These are phyloP conservation scores for Ruditapes philippinarum DNA, from an alignment of 1,140 invertebrate species.

Conservation along the genomic window DNA sequence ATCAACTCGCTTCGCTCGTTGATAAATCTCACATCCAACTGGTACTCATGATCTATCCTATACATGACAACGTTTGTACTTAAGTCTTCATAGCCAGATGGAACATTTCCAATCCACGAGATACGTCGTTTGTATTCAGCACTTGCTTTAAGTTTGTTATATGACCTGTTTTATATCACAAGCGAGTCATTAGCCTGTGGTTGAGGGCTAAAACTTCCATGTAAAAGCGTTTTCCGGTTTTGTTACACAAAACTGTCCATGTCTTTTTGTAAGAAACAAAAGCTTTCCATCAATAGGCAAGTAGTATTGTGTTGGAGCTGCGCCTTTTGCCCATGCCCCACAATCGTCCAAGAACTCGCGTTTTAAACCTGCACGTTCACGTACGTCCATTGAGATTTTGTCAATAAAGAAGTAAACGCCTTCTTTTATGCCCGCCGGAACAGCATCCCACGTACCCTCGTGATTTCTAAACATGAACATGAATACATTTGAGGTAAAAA, in stretches of 20 bases:
- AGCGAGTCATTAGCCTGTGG: neutral
- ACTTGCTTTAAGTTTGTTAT: too few species aligned
- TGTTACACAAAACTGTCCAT: neutral
- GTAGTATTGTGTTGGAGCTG: neutral
- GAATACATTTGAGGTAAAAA: neutral
- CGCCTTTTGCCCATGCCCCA: neutral
- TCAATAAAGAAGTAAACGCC: neutral
- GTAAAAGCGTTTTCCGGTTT: neutral
- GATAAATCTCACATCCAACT: too few species aligned
- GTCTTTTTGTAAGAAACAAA: neutral
- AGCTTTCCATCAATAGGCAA: neutral
- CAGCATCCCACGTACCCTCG: neutral
- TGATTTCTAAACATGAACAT: neutral
- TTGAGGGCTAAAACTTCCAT: neutral
- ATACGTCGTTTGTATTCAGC: too few species aligned
- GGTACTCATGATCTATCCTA: too few species aligned
- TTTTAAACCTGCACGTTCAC: neutral
- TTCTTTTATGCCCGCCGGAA: neutral
- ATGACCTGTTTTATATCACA: too few species aligned
- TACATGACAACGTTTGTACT: too few species aligned
- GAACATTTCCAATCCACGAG: too few species aligned
- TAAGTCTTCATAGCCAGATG: too few species aligned
- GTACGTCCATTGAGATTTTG: neutral
- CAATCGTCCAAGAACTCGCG: constrained; percentile 23
- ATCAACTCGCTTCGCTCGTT: too few species aligned